A percentile compares a stretch with the other conserved stretches of the same genome.
Conservation (phyloP, 2,888 invertebrate genomes). For the Liopterus haemorrhoidalis region DNA sequence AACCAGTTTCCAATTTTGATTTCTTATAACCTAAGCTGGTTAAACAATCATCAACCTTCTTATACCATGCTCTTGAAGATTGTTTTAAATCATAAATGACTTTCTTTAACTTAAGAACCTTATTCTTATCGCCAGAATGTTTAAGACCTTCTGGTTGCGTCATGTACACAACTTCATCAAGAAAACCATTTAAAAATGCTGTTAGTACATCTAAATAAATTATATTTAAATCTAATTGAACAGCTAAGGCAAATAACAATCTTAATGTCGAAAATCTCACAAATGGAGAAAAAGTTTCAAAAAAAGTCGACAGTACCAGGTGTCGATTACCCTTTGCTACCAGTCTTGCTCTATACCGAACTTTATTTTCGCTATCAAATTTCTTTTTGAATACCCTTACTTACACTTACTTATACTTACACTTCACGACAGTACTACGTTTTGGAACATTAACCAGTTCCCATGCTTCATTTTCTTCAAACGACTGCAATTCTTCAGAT, state of each 20-base stretch:
- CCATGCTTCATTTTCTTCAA: too few species aligned
- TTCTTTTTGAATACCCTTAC: slow-evolving; percentile 37
- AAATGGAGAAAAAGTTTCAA: slow-evolving; percentile 21
- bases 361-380: slow-evolving; percentile 27
- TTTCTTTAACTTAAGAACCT: too few species aligned
- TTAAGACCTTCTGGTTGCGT: slow-evolving; percentile 7
- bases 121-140: too few species aligned
- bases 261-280: slow-evolving; percentile 18
- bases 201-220: slow-evolving; percentile 15
- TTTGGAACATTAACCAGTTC: slow-evolving; percentile 31
- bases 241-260: slow-evolving; percentile 19
- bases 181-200: slow-evolving; percentile 13
- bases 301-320: slow-evolving; percentile 11
- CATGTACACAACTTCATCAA: slow-evolving; percentile 8
- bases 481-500: too few species aligned
- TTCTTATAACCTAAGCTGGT: too few species aligned
- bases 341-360: slow-evolving; percentile 25
- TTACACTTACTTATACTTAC: too few species aligned
- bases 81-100: too few species aligned
- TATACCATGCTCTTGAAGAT: too few species aligned
- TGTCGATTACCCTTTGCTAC: slow-evolving; percentile 21
- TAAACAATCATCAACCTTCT: too few species aligned
- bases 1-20: too few species aligned
- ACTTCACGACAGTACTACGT: slow-evolving; percentile 30
- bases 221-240: slow-evolving; percentile 11